Evolutionary conservation across 2,888 invertebrate genomes (phyloP).

Genomic region (Acanthosoma haemorrhoidale): DNA sequence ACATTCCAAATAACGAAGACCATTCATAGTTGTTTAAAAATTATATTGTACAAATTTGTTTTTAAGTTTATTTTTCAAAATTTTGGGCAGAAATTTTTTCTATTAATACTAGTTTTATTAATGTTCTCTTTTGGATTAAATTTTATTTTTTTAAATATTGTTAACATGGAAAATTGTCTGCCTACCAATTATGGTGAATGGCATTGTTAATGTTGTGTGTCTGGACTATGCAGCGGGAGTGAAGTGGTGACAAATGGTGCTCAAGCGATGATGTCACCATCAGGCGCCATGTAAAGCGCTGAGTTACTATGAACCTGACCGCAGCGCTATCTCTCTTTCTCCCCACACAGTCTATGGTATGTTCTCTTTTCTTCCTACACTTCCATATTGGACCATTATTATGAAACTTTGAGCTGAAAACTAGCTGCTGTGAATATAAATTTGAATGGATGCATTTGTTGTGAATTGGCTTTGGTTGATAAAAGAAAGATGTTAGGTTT

Average conservation of each 20-base stretch:
- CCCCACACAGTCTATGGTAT: conserved; percentile 5
- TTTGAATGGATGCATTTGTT: no score
- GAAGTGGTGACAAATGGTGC: conserved; percentile 26
- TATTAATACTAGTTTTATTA: background rate
- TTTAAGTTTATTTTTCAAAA: no score
- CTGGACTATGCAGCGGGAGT: conserved; percentile 17
- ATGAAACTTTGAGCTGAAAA: no score
- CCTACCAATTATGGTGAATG: background rate
- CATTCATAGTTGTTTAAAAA: no score
- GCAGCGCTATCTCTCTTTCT: conserved; percentile 17
- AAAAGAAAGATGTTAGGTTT: no score
- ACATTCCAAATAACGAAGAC: no score
- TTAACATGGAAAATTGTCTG: background rate
- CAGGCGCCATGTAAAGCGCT: conserved; percentile 21
- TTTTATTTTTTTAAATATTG: no score
- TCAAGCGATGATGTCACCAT: conserved; percentile 27
- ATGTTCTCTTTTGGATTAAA: background rate
- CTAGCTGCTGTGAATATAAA: no score
- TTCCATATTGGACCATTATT: background rate
- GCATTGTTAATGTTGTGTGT: conserved; percentile 13
- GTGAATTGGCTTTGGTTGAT: no score
- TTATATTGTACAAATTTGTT: no score
- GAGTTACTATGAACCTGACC: background rate
- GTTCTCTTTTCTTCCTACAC: conserved; percentile 34
- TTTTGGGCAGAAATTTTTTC: background rate